Percentiles rank a stretch among this genome's conserved stretches.
phyloP scores from a whole-genome alignment of 2,113 vertebrate species.

The Malurus alboscapulatus region DNA sequence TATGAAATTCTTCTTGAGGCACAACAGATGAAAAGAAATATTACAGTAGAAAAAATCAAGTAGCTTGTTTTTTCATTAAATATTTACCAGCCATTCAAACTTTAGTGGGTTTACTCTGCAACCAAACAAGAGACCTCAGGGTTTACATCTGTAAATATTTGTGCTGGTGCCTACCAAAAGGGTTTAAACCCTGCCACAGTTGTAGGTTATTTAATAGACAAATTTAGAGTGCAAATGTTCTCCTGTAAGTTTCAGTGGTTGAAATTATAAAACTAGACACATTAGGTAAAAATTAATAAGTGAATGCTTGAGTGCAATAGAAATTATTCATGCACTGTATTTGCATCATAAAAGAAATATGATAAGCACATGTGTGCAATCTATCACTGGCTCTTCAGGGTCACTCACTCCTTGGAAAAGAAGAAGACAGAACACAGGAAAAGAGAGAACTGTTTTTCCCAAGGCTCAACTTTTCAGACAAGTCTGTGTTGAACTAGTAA shows the following conservation, averaged over 20 bases:
- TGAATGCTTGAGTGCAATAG: not conserved
- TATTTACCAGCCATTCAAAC: slow-evolving; percentile 46
- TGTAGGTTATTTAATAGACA: not conserved
- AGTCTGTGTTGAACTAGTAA: not conserved
- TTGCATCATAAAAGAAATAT: not conserved
- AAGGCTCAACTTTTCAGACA: not conserved
- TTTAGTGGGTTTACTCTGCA: slow-evolving; percentile 35
- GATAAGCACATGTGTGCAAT: not conserved
- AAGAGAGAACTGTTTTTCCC: not conserved
- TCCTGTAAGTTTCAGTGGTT: not conserved
- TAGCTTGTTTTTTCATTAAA: slow-evolving; percentile 56
- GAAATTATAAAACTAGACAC: not conserved
- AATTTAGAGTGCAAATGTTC: not conserved
- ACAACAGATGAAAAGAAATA: slow-evolving; percentile 47
- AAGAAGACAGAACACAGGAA: not conserved
- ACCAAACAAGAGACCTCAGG: not conserved
- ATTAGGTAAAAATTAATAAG: not conserved
- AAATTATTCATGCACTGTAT: not conserved
- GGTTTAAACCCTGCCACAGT: not conserved
- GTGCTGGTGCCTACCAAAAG: not conserved
- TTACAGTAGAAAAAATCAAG: slow-evolving; percentile 3
- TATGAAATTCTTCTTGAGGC: slow-evolving; percentile 37
- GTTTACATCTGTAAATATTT: slow-evolving; percentile 29
- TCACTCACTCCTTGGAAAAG: not conserved
- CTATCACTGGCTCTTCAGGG: not conserved